phyloP scores from a whole-genome alignment of 2,113 vertebrate species.

The Cacatua alba region DNA sequence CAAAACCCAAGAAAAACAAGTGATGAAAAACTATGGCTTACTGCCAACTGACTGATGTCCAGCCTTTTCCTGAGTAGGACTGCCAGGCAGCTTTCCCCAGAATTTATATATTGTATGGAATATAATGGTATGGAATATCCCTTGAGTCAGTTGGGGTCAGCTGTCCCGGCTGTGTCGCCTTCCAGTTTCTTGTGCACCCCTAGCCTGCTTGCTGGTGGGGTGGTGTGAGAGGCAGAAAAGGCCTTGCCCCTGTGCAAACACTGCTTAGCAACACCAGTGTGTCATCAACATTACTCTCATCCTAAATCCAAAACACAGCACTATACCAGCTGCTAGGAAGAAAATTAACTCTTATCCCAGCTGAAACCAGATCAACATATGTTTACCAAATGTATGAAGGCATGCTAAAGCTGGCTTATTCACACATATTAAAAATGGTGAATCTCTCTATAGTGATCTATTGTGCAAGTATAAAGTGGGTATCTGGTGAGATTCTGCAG shows the following conservation, averaged over 20 bases:
- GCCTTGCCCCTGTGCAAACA: not conserved
- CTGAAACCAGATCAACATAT: fast-evolving
- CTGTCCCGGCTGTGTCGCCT: not conserved
- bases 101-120: not conserved
- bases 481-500: not conserved
- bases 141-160: not conserved
- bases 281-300: not conserved
- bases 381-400: not conserved
- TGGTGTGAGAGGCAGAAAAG: not conserved
- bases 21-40: too few relatives aligned
- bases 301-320: not conserved
- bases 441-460: not conserved
- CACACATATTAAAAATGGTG: not conserved
- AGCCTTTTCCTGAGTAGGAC: too few relatives aligned
- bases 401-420: not conserved
- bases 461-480: not conserved
- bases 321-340: not conserved
- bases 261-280: not conserved
- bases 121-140: not conserved
- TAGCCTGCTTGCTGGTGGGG: not conserved
- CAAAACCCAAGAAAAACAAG: too few relatives aligned
- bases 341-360: not conserved
- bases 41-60: too few relatives aligned
- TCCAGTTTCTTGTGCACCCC: not conserved
- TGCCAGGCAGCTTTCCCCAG: not conserved